phyloP scores from a whole-genome alignment of 1,140 invertebrate species.

The Leptinotarsa defecta region DNA sequence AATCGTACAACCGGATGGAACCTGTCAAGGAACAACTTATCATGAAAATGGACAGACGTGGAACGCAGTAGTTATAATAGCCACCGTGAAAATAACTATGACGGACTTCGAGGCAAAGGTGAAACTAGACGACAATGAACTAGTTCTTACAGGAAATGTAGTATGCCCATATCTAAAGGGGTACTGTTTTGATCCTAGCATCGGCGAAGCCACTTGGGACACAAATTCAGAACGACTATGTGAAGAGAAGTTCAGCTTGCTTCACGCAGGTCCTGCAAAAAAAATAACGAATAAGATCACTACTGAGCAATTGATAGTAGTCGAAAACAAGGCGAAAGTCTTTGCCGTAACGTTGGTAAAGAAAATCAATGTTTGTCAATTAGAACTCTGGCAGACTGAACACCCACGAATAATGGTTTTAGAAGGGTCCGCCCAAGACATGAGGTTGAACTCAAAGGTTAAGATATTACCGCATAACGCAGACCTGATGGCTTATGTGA shows the following conservation, averaged over 20 bases:
- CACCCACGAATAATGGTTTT: not conserved
- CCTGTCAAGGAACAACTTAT: slow-evolving; percentile 23
- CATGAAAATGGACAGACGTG: slow-evolving; percentile 22
- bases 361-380: slow-evolving; percentile 1
- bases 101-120: slow-evolving; percentile 21
- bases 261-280: not conserved
- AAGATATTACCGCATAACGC: too few species aligned
- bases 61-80: too few species aligned
- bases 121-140: slow-evolving; percentile 21
- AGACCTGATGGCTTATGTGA: too few species aligned
- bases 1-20: not conserved
- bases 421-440: too few species aligned
- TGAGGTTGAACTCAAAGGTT: too few species aligned
- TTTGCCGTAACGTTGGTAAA: slow-evolving; percentile 19
- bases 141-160: slow-evolving; percentile 19
- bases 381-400: slow-evolving; percentile 19
- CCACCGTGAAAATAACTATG: slow-evolving; percentile 11
- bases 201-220: slow-evolving; percentile 28
- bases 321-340: slow-evolving; percentile 18
- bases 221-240: not conserved
- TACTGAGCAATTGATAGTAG: slow-evolving; percentile 16
- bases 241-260: not conserved
- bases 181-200: slow-evolving; percentile 24
- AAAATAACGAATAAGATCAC: not conserved
- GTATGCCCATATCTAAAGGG: slow-evolving; percentile 18